A percentile compares a stretch with the other conserved stretches of the same genome.
phyloP scores from a whole-genome alignment of 2,113 vertebrate genomes.

The Coptodon rendalli region DNA sequence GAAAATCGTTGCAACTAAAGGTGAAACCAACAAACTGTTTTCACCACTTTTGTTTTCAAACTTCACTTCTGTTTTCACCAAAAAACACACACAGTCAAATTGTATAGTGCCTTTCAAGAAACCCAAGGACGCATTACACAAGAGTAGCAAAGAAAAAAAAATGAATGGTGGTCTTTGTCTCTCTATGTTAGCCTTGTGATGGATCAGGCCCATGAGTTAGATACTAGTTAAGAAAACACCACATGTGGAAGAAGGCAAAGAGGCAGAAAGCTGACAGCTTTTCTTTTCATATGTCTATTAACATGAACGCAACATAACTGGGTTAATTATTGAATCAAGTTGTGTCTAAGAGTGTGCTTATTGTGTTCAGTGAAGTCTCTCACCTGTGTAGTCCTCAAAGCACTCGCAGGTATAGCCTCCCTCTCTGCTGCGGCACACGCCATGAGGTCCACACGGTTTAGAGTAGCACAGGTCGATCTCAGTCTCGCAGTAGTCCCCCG shows the following conservation, averaged over 20 bases:
- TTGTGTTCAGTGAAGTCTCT: not conserved
- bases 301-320: not conserved
- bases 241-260: not conserved
- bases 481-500: constrained; percentile 92
- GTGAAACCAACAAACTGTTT: not conserved
- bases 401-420: constrained; percentile 93
- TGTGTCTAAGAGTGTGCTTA: not conserved
- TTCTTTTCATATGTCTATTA: not conserved
- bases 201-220: not conserved
- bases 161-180: not conserved
- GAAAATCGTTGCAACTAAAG: not conserved
- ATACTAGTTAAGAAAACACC: not conserved
- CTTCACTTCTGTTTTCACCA: too few relatives aligned
- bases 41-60: not conserved
- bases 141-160: not conserved
- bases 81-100: not conserved
- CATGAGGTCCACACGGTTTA: constrained; percentile 84
- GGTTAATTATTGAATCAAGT: not conserved
- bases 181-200: not conserved
- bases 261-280: not conserved
- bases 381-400: constrained; percentile 87
- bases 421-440: constrained; percentile 83
- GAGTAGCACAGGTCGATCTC: constrained; percentile 97
- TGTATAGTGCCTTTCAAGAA: not conserved
- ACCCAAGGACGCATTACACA: not conserved